Percentiles rank a stretch among this genome's conserved stretches.
phyloP scores from a whole-genome alignment of 1,140 invertebrate genomes.

The Hyphantria cunea region DNA sequence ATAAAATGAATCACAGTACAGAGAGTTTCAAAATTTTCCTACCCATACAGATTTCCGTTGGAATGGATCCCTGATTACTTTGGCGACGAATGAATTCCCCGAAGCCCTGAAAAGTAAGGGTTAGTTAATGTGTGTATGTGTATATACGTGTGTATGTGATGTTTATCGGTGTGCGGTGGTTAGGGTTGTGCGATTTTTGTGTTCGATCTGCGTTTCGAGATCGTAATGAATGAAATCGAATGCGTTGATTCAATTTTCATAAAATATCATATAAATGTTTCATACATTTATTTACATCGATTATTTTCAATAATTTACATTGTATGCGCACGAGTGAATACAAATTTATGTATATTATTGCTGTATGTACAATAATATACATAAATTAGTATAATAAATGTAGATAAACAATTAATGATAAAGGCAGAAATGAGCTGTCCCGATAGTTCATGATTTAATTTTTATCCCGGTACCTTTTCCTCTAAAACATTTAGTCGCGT shows the following conservation, averaged over 20 bases:
- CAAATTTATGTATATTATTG: background rate
- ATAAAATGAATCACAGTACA: slow-evolving; percentile 17
- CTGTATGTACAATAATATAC: no score
- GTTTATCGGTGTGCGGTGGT: background rate
- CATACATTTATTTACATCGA: no score
- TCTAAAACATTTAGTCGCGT: no score
- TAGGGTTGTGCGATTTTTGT: background rate
- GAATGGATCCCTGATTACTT: slow-evolving; percentile 22
- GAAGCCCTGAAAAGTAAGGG: slow-evolving; percentile 16
- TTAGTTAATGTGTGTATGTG: slow-evolving; percentile 22
- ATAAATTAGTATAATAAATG: no score
- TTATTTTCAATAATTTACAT: background rate
- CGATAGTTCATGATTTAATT: no score
- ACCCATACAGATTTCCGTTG: slow-evolving; percentile 23
- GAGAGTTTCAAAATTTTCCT: slow-evolving; percentile 26
- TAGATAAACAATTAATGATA: no score
- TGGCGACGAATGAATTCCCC: slow-evolving; percentile 23
- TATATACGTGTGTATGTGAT: slow-evolving; percentile 3
- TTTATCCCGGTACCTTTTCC: no score
- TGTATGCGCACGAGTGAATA: no score
- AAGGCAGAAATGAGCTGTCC: no score
- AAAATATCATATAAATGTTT: no score
- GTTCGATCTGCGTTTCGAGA: background rate
- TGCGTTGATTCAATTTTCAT: background rate
- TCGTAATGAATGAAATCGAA: no score